phyloP scores from a whole-genome alignment of 2,888 invertebrate genomes.

The Pollenia griseotomentosa region DNA sequence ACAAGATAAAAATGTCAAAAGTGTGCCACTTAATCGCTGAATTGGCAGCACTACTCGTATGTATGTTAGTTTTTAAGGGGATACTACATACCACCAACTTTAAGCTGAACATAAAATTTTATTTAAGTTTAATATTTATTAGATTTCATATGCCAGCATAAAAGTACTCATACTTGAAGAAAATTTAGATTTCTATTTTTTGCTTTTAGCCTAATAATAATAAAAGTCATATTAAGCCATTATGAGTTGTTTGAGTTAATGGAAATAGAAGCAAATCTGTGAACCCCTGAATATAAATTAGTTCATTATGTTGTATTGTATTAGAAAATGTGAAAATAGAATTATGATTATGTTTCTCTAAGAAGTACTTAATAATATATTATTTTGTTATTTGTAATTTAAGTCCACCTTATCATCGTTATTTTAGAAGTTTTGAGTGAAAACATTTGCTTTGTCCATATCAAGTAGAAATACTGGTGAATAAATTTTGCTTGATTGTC shows the following conservation, averaged over 20 bases:
- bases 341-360: not conserved
- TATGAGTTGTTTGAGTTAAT: not conserved
- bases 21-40: no score
- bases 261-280: not conserved
- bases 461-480: no score
- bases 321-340: constrained; percentile 5
- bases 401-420: not conserved
- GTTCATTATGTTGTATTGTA: constrained; percentile 14
- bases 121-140: constrained; percentile 43
- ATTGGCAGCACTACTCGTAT: not conserved
- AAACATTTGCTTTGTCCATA: no score
- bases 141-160: not conserved
- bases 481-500: no score
- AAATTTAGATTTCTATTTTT: not conserved
- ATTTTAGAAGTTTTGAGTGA: not conserved
- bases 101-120: constrained; percentile 1
- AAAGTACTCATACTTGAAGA: not conserved
- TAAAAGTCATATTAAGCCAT: constrained; percentile 30
- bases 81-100: not conserved
- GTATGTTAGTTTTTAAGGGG: not conserved
- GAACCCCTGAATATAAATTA: constrained; percentile 12
- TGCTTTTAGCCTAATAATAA: not conserved
- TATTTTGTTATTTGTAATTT: not conserved
- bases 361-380: constrained; percentile 14
- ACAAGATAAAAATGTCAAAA: no score